Conservation (phyloP, 2,888 invertebrate species). For the Kryphioiulus occultus region DNA sequence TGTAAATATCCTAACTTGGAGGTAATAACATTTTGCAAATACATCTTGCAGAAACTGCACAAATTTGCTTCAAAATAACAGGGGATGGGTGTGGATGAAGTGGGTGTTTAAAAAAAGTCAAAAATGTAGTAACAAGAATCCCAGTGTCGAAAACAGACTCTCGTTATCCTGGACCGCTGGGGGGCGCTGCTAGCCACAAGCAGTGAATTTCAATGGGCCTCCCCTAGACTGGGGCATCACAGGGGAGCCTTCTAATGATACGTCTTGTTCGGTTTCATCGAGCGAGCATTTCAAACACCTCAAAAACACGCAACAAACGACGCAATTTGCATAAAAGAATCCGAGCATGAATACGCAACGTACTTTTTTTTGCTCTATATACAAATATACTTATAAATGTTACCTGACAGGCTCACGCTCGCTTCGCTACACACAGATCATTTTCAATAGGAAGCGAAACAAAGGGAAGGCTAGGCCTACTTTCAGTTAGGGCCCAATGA, state of each 20-base stretch:
- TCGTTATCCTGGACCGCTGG: neutral
- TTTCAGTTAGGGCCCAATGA: neutral
- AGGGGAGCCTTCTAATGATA: neutral
- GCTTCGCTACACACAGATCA: neutral
- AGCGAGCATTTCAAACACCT: neutral
- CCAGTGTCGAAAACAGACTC: neutral
- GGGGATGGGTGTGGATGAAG: too few relatives aligned
- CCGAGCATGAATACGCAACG: neutral
- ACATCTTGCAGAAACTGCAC: too few relatives aligned
- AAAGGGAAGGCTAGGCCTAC: neutral
- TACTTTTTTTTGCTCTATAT: neutral
- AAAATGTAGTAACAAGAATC: too few relatives aligned
- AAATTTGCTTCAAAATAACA: too few relatives aligned
- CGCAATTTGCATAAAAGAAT: conserved; percentile 37
- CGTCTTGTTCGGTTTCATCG: conserved; percentile 27
- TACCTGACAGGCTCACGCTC: neutral
- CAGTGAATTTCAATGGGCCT: neutral
- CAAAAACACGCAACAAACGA: conserved; percentile 28
- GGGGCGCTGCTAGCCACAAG: neutral
- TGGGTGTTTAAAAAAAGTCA: too few relatives aligned
- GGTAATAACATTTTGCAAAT: too few relatives aligned
- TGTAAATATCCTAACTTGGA: too few relatives aligned
- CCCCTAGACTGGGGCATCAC: neutral
- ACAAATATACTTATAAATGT: neutral
- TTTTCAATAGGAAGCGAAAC: neutral